These are phyloP conservation scores for Urophycis tenuis DNA, from an alignment of 2,797 vertebrate genomes.

Conservation along the genomic window DNA sequence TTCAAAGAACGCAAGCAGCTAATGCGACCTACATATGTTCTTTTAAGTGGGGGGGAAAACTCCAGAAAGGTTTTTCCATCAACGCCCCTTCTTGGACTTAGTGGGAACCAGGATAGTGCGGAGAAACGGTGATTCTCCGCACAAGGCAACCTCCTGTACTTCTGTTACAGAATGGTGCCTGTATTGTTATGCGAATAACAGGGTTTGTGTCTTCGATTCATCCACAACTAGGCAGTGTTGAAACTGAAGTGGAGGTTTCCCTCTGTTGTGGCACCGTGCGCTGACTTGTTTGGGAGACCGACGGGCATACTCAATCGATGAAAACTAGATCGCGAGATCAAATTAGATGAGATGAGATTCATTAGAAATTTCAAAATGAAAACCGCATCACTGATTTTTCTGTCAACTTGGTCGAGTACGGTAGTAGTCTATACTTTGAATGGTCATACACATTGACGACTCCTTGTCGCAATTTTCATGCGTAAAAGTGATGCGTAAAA, in stretches of 20 bases:
- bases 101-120: constrained; percentile 63
- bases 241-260: neutral
- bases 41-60: constrained; percentile 49
- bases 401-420: neutral
- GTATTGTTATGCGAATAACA: neutral
- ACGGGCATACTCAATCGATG: neutral
- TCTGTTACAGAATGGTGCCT: constrained; percentile 35
- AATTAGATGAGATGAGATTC: too few relatives aligned
- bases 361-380: too few relatives aligned
- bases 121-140: constrained; percentile 63
- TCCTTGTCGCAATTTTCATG: constrained; percentile 2
- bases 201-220: neutral
- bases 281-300: neutral
- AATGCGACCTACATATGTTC: constrained; percentile 56
- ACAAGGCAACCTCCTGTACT: constrained; percentile 46
- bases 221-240: neutral
- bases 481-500: constrained; percentile 44
- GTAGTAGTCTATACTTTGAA: neutral
- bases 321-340: neutral
- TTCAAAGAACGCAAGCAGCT: constrained; percentile 31
- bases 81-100: constrained; percentile 59
- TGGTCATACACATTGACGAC: neutral
- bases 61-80: constrained; percentile 58
- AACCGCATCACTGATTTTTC: too few relatives aligned
- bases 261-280: neutral